phyloP scores from a whole-genome alignment of 2,113 vertebrate species.

The Takifugu bimaculatus region DNA sequence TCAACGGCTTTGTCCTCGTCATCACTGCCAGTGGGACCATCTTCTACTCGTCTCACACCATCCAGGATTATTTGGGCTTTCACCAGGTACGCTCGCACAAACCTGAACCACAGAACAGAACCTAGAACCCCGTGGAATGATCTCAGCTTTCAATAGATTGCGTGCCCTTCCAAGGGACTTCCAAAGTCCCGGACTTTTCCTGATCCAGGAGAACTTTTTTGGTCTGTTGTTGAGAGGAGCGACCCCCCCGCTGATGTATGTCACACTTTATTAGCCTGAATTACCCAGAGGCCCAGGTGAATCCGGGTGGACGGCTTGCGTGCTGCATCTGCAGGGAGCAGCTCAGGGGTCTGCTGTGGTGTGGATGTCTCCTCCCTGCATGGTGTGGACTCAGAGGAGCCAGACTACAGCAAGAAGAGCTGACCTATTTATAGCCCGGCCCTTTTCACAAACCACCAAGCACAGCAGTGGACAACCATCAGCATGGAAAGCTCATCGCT shows the following conservation, averaged over 20 bases:
- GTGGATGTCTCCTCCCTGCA: slow-evolving; percentile 12
- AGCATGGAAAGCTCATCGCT: not conserved
- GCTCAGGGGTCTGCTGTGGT: slow-evolving; percentile 9
- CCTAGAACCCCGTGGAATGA: no score
- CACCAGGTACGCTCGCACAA: slow-evolving; percentile 68
- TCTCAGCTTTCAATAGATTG: not conserved
- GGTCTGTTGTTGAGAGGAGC: not conserved
- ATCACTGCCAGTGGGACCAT: slow-evolving; percentile 73
- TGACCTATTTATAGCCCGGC: slow-evolving; percentile 53
- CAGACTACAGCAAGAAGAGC: slow-evolving; percentile 20
- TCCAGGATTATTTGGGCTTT: slow-evolving; percentile 80
- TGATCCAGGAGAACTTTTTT: no score
- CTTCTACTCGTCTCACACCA: slow-evolving; percentile 77
- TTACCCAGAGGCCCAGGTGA: not conserved
- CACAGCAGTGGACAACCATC: no score
- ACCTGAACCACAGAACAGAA: not conserved
- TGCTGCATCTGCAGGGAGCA: slow-evolving; percentile 34
- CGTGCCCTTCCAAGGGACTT: no score
- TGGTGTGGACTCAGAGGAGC: slow-evolving; percentile 15
- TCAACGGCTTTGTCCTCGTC: slow-evolving; percentile 76
- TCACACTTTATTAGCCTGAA: not conserved
- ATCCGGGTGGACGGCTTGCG: slow-evolving; percentile 27
- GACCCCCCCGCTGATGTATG: not conserved
- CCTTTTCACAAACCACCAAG: slow-evolving; percentile 35
- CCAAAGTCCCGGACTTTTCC: no score